A percentile compares a stretch with the other conserved stretches of the same genome.
phyloP scores from a whole-genome alignment of 2,888 invertebrate species.

The Melanargia galathea region DNA sequence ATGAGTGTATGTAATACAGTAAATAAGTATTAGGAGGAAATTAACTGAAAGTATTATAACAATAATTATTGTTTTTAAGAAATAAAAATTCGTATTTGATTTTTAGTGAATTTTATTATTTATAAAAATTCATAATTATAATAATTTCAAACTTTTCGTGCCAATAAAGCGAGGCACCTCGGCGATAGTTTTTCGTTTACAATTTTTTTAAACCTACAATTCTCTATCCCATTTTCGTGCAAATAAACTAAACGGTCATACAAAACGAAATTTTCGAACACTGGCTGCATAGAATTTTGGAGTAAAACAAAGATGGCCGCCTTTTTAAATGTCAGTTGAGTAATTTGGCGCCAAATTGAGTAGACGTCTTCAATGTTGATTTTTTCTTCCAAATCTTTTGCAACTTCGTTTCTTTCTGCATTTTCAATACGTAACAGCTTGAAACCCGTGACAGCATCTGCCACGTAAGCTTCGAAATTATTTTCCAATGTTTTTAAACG shows the following conservation, averaged over 20 bases:
- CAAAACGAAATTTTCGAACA: conserved; percentile 67
- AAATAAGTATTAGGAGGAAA: too few relatives aligned
- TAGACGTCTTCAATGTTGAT: conserved; percentile 55
- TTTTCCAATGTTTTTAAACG: conserved; percentile 54
- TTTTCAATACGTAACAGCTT: conserved; percentile 44
- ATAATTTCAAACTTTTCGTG: conserved; percentile 60
- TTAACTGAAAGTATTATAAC: background rate
- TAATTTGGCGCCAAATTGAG: conserved; percentile 57
- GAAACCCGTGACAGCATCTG: conserved; percentile 59
- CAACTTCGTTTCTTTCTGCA: background rate
- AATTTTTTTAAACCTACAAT: conserved; percentile 78
- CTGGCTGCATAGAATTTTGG: conserved; percentile 64
- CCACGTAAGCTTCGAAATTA: conserved; percentile 60
- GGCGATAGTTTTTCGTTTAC: conserved; percentile 85
- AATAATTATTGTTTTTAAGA: background rate
- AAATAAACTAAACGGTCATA: conserved; percentile 67
- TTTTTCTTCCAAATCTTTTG: conserved; percentile 19
- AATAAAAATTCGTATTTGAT: background rate
- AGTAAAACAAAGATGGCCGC: conserved; percentile 63
- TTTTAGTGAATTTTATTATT: conserved; percentile 39
- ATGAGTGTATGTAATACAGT: too few relatives aligned
- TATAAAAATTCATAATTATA: too few relatives aligned
- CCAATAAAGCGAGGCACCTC: conserved; percentile 84
- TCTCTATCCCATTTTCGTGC: conserved; percentile 57
- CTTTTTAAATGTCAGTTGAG: conserved; percentile 50